phyloP scores from a whole-genome alignment of 2,797 vertebrate genomes.

The Pachyuromys duprasi region DNA sequence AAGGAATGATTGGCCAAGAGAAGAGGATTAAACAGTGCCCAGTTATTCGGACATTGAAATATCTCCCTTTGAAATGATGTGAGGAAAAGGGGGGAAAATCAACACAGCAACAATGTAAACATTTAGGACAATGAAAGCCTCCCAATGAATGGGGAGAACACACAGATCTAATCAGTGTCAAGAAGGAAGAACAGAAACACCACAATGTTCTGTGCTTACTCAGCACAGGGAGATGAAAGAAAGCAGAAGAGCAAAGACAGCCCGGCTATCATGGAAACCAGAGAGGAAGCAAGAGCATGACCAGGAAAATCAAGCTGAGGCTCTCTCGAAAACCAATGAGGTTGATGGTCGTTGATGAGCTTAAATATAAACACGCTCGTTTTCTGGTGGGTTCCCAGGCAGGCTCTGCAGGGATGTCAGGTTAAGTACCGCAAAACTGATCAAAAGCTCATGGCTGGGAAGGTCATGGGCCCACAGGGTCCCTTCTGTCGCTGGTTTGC shows the following conservation, averaged over 20 bases:
- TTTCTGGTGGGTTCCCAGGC: neutral
- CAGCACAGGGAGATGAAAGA: neutral
- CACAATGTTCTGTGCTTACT: neutral
- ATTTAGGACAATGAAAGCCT: neutral
- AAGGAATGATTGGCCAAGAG: neutral
- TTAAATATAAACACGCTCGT: neutral
- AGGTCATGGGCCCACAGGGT: too few species aligned
- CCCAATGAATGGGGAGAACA: neutral
- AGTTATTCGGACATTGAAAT: neutral
- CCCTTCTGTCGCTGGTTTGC: neutral
- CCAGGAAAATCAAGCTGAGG: neutral
- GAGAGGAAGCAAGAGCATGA: neutral
- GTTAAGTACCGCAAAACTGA: neutral
- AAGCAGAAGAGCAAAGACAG: constrained; percentile 2
- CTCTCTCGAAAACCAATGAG: constrained; percentile 30
- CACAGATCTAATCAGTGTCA: neutral
- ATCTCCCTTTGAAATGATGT: neutral
- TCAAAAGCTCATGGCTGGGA: neutral
- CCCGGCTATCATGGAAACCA: neutral
- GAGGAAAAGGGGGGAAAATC: neutral
- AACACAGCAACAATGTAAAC: neutral
- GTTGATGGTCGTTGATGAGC: neutral
- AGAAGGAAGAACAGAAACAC: neutral
- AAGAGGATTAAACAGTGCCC: neutral
- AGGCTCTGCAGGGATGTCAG: too few species aligned